Conservation (phyloP, 2,888 invertebrate genomes). For the Melanostoma scalare region DNA sequence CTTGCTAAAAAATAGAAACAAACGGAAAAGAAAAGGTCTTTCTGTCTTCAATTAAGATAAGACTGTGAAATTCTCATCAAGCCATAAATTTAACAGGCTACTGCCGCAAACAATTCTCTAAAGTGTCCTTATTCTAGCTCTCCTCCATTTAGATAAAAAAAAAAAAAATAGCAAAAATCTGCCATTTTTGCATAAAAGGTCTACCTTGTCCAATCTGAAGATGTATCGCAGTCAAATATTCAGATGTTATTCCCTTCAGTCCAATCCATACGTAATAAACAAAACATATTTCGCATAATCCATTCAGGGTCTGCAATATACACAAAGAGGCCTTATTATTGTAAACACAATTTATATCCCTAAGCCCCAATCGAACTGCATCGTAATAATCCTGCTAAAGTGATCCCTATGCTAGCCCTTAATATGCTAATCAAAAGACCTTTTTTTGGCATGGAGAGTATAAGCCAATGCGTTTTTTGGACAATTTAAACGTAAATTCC, state of each 20-base stretch:
- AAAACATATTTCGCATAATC: conserved; percentile 62
- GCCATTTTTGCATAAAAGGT: conserved; percentile 59
- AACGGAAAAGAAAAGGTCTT: not conserved
- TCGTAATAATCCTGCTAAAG: conserved; percentile 45
- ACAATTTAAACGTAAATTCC: conserved; percentile 61
- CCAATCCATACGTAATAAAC: conserved; percentile 50
- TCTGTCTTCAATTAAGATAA: conserved; percentile 46
- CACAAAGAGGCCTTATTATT: conserved; percentile 21
- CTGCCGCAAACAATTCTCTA: conserved; percentile 29
- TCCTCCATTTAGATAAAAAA: conserved; percentile 57
- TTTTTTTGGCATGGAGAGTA: conserved; percentile 34
- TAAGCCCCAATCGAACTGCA: conserved; percentile 65
- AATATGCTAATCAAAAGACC: conserved; percentile 71
- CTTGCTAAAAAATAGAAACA: not conserved
- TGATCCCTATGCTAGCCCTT: conserved; percentile 44
- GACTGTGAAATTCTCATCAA: conserved; percentile 37
- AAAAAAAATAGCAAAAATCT: conserved; percentile 14
- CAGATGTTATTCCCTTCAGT: conserved; percentile 33
- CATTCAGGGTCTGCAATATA: conserved; percentile 34
- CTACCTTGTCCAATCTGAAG: conserved; percentile 54
- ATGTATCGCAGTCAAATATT: conserved; percentile 47
- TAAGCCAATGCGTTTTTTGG: conserved; percentile 64
- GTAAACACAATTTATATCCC: conserved; percentile 38
- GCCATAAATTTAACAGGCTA: conserved; percentile 47
- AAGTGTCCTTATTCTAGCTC: conserved; percentile 45